Conservation (phyloP, 2,888 invertebrate species). For the Drosophila kokeensis region DNA sequence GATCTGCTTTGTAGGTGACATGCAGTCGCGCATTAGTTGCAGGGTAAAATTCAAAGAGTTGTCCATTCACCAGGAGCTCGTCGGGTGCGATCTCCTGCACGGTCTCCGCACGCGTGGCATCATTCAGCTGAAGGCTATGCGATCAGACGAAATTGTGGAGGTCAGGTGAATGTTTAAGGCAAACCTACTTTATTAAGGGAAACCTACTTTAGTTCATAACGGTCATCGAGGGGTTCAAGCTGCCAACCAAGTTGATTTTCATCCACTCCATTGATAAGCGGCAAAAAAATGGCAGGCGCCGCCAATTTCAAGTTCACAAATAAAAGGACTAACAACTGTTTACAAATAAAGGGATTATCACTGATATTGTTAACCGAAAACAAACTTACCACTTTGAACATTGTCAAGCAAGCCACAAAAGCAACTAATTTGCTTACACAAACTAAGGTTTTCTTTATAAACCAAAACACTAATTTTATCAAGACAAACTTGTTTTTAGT, state of each 20-base stretch:
- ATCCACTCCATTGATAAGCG: constrained; percentile 10
- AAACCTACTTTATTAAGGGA: neutral
- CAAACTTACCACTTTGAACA: constrained; percentile 27
- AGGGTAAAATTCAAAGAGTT: constrained; percentile 10
- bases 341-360: neutral
- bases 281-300: constrained; percentile 38
- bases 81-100: constrained; percentile 49
- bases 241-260: constrained; percentile 19
- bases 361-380: neutral
- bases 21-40: constrained; percentile 7
- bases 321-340: constrained; percentile 40
- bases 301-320: constrained; percentile 10
- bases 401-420: neutral
- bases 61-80: constrained; percentile 43
- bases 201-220: constrained; percentile 43
- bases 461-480: neutral
- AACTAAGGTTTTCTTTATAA: neutral
- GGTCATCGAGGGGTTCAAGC: constrained; percentile 23
- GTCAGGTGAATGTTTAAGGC: neutral
- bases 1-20: constrained; percentile 54
- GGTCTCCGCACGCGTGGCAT: constrained; percentile 29
- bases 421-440: constrained; percentile 8
- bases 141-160: neutral
- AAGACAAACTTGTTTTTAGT: constrained; percentile 9
- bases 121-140: constrained; percentile 16